Evolutionary conservation across 2,888 invertebrate genomes (phyloP).

Genomic region (Nasonovia ribisnigri): DNA sequence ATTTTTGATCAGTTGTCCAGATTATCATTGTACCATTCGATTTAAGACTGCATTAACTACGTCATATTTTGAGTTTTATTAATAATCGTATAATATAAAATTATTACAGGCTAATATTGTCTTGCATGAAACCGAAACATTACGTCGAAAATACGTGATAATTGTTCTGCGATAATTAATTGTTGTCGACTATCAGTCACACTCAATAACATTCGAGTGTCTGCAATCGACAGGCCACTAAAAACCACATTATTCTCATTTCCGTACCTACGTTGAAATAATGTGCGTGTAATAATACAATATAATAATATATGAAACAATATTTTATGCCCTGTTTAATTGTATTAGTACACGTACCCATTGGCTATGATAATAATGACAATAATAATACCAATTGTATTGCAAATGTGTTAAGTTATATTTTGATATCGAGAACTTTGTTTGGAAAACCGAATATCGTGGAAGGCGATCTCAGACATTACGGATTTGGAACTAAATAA

Average conservation of each 20-base stretch:
- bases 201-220: background rate
- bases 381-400: background rate
- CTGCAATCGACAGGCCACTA: background rate
- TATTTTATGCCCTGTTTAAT: background rate
- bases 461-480: too few relatives aligned
- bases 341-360: background rate
- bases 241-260: background rate
- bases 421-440: background rate
- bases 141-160: background rate
- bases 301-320: background rate
- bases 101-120: background rate
- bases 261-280: background rate
- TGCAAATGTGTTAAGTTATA: background rate
- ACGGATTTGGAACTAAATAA: too few relatives aligned
- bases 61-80: background rate
- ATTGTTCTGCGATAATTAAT: background rate
- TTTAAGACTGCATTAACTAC: background rate
- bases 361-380: background rate
- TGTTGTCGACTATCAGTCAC: background rate
- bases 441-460: background rate
- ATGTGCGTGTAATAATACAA: background rate
- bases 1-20: background rate
- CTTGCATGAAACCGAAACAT: background rate
- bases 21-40: background rate
- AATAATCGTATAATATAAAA: background rate